phyloP scores from a whole-genome alignment of 1,140 invertebrate genomes.

The Drosophila serrata region DNA sequence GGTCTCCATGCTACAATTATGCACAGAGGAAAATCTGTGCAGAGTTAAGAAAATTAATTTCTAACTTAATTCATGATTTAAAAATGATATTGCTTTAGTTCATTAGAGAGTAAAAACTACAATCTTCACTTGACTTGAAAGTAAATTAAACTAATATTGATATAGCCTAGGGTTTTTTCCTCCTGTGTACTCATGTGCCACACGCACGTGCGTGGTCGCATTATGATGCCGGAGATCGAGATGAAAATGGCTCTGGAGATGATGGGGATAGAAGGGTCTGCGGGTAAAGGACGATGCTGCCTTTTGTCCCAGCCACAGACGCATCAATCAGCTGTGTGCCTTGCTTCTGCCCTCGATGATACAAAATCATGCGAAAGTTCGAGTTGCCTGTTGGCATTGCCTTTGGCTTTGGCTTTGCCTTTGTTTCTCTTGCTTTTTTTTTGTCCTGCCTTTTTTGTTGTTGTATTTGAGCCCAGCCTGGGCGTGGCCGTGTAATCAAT shows the following conservation, averaged over 20 bases:
- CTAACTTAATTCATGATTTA: too few relatives aligned
- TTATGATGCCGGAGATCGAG: constrained; percentile 40
- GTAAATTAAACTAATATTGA: not conserved
- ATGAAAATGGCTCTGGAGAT: constrained; percentile 12
- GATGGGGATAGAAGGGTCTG: not conserved
- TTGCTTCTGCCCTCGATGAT: constrained; percentile 54
- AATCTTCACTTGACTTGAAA: not conserved
- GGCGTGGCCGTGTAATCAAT: constrained; percentile 77
- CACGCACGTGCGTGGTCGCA: constrained; percentile 56
- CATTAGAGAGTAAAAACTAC: not conserved
- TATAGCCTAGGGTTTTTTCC: not conserved
- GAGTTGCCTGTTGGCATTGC: constrained; percentile 11
- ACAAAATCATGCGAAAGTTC: constrained; percentile 52
- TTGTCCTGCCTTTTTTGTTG: not conserved
- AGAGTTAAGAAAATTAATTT: not conserved
- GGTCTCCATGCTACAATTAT: not conserved
- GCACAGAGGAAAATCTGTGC: not conserved
- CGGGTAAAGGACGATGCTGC: constrained; percentile 27
- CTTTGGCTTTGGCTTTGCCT: constrained; percentile 25
- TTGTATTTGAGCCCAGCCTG: constrained; percentile 11
- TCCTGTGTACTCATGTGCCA: constrained; percentile 40
- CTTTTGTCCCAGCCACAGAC: constrained; percentile 51
- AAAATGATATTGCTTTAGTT: too few relatives aligned
- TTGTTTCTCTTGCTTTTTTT: constrained; percentile 35
- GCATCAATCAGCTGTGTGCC: constrained; percentile 75